Base-by-base conservation (phyloP, 2,797 vertebrate species). In the Macropodus opercularis region DNA sequence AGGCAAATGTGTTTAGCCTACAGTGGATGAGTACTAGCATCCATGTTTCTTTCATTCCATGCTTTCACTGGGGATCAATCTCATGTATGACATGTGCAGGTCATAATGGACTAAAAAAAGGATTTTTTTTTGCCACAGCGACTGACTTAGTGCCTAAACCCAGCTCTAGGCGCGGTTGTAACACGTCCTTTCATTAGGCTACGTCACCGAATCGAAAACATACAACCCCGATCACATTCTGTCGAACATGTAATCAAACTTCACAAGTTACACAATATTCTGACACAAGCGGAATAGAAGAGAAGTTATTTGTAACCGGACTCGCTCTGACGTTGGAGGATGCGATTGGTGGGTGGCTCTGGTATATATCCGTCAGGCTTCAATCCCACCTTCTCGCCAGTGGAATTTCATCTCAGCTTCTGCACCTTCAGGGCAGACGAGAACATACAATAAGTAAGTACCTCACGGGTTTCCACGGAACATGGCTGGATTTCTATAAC, bases 381-480 rank as follows among this genome's bases (percentile, higher is more conserved):
- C 77, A 63, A 66, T 87, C 85, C 90, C 87, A 89, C 87, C 87
- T 89, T 88, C 90, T 92, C 87, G 91, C 91, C 92, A 92, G 92
- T 92, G 91, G 92, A 93, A 91, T 93, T 92, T 93, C 89, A 91
- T 89, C 88, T 91, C 83, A 91, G 91, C 88, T 93, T 87, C 93
- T 94, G 93, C 92, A 94, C 92, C 92, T 89, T 88, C 79, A 90
- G 92, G 92, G 93, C 92, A 93, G 91, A 92, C 91, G 84, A 92
- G 92, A 88, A 91, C 89, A 91, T 72, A 90, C 89, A 90, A 92
- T 67, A 91, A 93, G 93, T 94, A 88, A 93, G 93, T 92, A 69
- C 9, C 53, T 47, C 24, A 6, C 53, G 0, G 31, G 60, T 69
- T 70, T 14, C 5, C 23, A 2, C 13, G 2, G 0, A 35, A n/a